Evolutionary conservation across 2,888 invertebrate genomes (phyloP).

Genomic region (Cephus spinipes): DNA sequence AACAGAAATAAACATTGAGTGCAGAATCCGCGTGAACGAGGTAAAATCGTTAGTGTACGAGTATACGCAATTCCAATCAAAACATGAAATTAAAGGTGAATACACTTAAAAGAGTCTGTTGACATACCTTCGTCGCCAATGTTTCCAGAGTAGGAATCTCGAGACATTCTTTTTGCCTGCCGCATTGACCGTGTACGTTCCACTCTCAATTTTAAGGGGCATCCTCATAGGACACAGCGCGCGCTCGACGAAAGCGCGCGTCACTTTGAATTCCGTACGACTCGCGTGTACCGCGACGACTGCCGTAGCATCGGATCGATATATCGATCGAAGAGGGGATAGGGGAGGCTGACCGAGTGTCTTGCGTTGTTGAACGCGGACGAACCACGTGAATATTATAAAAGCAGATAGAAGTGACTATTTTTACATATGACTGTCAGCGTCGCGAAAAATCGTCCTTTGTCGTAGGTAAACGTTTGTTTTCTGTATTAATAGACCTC

Average conservation of each 20-base stretch:
- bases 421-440: not conserved
- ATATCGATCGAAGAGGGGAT: conserved; percentile 17
- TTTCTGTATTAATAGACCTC: not conserved
- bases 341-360: conserved; percentile 21
- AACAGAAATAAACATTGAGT: not conserved
- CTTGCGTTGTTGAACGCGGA: not conserved
- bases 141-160: conserved; percentile 61
- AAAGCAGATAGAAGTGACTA: not conserved
- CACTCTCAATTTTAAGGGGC: conserved; percentile 63
- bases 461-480: not conserved
- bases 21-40: not conserved
- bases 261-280: conserved; percentile 19
- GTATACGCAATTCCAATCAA: not conserved
- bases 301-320: conserved; percentile 22
- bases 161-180: conserved; percentile 54
- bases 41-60: not conserved
- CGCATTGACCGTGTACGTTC: conserved; percentile 61
- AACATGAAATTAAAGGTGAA: not conserved
- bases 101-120: not conserved
- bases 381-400: not conserved
- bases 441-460: not conserved
- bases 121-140: conserved; percentile 62
- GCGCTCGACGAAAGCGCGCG: not conserved
- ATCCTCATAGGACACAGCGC: conserved; percentile 34
- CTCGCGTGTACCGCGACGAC: conserved; percentile 20